Evolutionary conservation across 2,113 vertebrate genomes (phyloP).

Genomic region (Malurus cyaneus): DNA sequence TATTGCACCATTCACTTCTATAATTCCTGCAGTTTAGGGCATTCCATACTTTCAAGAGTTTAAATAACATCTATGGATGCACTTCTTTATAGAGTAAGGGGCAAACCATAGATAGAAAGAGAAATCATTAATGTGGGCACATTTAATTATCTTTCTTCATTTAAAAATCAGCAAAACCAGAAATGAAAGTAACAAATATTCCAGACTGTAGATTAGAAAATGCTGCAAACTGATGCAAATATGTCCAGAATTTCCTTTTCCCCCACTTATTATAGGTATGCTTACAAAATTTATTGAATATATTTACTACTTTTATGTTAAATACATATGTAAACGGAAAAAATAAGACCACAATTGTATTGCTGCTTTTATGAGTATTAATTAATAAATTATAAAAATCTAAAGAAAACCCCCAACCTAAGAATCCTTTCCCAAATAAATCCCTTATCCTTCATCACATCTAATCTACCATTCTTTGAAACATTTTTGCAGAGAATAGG

Average conservation of each 20-base stretch:
- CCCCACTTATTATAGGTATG: not conserved
- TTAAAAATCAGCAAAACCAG: not conserved
- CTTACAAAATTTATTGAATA: not conserved
- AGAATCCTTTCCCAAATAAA: not conserved
- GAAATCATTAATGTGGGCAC: not conserved
- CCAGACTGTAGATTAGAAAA: not conserved
- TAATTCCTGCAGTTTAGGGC: not conserved
- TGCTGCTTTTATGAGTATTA: not conserved
- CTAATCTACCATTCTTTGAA: not conserved
- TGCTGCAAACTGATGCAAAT: not conserved
- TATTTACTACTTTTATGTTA: not conserved
- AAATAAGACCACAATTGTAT: not conserved
- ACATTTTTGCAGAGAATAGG: not conserved
- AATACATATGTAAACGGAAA: not conserved
- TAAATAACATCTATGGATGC: not conserved
- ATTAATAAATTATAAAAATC: not conserved
- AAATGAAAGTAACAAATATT: not conserved
- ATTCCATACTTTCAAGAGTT: not conserved
- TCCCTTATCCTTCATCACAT: not conserved
- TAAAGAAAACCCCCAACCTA: accelerated
- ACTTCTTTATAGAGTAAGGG: not conserved
- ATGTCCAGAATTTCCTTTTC: not conserved
- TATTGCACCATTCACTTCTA: not conserved
- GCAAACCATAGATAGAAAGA: not conserved
- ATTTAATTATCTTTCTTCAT: not conserved